A percentile compares a stretch with the other conserved stretches of the same genome.
phyloP scores from a whole-genome alignment of 2,888 invertebrate species.

The Heliconius cydno region DNA sequence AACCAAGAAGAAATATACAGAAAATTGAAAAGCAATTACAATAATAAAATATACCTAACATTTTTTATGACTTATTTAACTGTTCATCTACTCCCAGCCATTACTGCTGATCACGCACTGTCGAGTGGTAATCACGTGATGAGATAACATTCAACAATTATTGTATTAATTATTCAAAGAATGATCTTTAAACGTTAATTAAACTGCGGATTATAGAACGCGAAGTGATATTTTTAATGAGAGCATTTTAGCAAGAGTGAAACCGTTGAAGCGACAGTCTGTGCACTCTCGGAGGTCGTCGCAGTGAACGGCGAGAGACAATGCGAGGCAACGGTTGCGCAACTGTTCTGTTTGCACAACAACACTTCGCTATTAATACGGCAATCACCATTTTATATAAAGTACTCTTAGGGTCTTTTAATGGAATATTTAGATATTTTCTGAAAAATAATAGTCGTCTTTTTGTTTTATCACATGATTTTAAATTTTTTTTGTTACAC shows the following conservation, averaged over 20 bases:
- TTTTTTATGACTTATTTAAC: conserved; percentile 1
- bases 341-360: conserved; percentile 77
- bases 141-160: conserved; percentile 53
- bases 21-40: background rate
- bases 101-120: conserved; percentile 53
- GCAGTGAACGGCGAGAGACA: conserved; percentile 82
- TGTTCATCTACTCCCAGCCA: background rate
- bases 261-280: conserved; percentile 35
- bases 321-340: conserved; percentile 80
- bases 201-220: conserved; percentile 19
- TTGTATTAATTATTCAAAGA: conserved; percentile 42
- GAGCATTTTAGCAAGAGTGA: conserved; percentile 16
- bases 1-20: background rate
- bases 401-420: background rate
- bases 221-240: conserved; percentile 2
- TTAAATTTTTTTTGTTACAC: background rate
- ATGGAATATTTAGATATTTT: background rate
- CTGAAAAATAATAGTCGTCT: background rate
- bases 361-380: conserved; percentile 53
- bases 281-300: conserved; percentile 68
- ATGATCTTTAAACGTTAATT: conserved; percentile 33
- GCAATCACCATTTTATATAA: conserved; percentile 28
- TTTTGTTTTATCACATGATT: background rate
- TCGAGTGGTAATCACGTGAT: conserved; percentile 58
- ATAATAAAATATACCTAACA: conserved; percentile 1